A percentile compares a stretch with the other conserved stretches of the same genome.
Evolutionary conservation across 2,888 invertebrate species (phyloP).

Genomic region (Cyrtodaria siliqua): DNA sequence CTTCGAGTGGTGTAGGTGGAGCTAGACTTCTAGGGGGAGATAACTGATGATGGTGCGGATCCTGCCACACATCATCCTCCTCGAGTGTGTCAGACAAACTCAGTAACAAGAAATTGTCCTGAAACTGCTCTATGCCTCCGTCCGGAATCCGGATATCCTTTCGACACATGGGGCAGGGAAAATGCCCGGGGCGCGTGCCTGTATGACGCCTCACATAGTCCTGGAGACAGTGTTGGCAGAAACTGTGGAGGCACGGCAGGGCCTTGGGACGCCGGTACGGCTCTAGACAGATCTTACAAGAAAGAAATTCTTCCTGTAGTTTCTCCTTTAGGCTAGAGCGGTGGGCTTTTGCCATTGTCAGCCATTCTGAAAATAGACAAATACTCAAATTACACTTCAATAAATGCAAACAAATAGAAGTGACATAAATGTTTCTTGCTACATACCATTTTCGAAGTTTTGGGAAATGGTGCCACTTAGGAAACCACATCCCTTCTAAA

Average conservation of each 20-base stretch:
- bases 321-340: slow-evolving; percentile 78
- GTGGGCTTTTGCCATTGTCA: slow-evolving; percentile 80
- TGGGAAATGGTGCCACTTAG: background rate
- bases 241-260: slow-evolving; percentile 79
- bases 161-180: slow-evolving; percentile 82
- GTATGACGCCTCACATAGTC: slow-evolving; percentile 81
- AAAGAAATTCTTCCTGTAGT: slow-evolving; percentile 82
- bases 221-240: slow-evolving; percentile 54
- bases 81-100: slow-evolving; percentile 79
- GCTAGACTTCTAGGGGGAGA: slow-evolving; percentile 77
- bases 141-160: slow-evolving; percentile 77
- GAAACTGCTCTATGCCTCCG: slow-evolving; percentile 78
- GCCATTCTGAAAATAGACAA: slow-evolving; percentile 79
- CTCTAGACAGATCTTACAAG: slow-evolving; percentile 82
- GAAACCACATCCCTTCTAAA: no score
- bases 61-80: slow-evolving; percentile 71
- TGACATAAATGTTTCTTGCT: background rate
- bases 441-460: background rate
- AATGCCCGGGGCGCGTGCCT: slow-evolving; percentile 76
- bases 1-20: slow-evolving; percentile 80
- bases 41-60: slow-evolving; percentile 60
- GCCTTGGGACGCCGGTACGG: slow-evolving; percentile 79
- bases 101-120: slow-evolving; percentile 79
- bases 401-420: background rate
- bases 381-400: background rate